A percentile compares a stretch with the other conserved stretches of the same genome.
Conservation (phyloP, 2,113 vertebrate genomes). For the Bagarius yarrelli region DNA sequence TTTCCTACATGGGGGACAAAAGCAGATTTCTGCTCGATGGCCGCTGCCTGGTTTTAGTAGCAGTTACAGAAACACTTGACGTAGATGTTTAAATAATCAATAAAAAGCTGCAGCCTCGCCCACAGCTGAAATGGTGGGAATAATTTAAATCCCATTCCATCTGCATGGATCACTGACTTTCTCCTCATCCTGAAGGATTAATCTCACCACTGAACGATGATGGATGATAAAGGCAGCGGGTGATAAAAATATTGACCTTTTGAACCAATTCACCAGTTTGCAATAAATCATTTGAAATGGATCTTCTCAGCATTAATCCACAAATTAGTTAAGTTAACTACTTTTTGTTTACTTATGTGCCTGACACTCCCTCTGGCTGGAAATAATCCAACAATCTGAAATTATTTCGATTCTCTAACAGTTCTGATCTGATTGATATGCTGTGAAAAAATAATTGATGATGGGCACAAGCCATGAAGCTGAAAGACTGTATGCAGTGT, state of each 20-base stretch:
- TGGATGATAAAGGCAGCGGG: constrained; percentile 36
- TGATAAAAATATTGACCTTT: constrained; percentile 17
- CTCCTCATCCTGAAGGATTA: constrained; percentile 41
- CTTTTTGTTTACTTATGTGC: no score
- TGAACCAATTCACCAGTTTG: no score
- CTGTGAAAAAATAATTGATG: no score
- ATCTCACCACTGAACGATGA: constrained; percentile 36
- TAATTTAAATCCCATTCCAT: constrained; percentile 45
- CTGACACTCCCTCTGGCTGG: no score
- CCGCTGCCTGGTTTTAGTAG: not conserved
- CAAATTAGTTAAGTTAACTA: no score
- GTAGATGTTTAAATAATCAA: constrained; percentile 19
- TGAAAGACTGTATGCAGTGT: no score
- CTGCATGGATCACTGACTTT: constrained; percentile 47
- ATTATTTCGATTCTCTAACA: no score
- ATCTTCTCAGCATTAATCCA: no score
- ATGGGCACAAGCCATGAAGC: no score
- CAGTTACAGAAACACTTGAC: constrained; percentile 13
- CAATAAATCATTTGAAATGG: no score
- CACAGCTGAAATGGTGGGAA: constrained; percentile 18
- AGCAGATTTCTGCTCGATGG: constrained; percentile 2
- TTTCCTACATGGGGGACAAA: not conserved
- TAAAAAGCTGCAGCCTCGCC: constrained; percentile 21
- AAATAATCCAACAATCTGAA: no score
- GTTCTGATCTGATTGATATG: no score